Percentiles rank a stretch among this genome's conserved stretches.
phyloP scores from a whole-genome alignment of 1,140 invertebrate genomes.

The Oryctes rhinoceros region DNA sequence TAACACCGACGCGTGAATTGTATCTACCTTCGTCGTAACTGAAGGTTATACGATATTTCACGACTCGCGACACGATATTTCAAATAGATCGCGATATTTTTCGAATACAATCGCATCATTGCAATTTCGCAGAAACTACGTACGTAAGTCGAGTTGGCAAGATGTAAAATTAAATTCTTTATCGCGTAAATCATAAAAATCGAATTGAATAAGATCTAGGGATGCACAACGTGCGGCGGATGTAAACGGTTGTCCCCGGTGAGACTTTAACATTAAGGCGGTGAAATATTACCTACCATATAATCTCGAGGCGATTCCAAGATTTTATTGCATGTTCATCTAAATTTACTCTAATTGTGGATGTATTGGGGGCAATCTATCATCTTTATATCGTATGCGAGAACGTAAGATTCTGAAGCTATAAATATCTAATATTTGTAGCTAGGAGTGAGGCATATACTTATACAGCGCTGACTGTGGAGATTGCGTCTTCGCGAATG shows the following conservation, averaged over 20 bases:
- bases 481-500: no score
- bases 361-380: slow-evolving; percentile 24
- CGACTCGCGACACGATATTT: no score
- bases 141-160: background rate
- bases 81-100: no score
- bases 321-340: slow-evolving; percentile 31
- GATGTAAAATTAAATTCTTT: slow-evolving; percentile 26
- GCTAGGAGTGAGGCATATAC: no score
- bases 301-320: background rate
- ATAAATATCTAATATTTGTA: background rate
- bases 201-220: background rate
- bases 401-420: background rate
- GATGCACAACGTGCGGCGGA: background rate
- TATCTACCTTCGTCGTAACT: no score
- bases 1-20: no score
- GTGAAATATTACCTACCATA: slow-evolving; percentile 10
- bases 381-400: background rate
- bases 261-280: slow-evolving; percentile 10
- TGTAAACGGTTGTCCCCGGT: background rate
- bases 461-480: no score
- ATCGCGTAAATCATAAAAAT: slow-evolving; percentile 30
- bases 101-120: no score
- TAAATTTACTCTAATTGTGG: slow-evolving; percentile 21
- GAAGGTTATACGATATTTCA: no score
- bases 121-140: no score